These are phyloP conservation scores for Ennomos quercinarius DNA, from an alignment of 2,888 invertebrate species.

Conservation along the genomic window DNA sequence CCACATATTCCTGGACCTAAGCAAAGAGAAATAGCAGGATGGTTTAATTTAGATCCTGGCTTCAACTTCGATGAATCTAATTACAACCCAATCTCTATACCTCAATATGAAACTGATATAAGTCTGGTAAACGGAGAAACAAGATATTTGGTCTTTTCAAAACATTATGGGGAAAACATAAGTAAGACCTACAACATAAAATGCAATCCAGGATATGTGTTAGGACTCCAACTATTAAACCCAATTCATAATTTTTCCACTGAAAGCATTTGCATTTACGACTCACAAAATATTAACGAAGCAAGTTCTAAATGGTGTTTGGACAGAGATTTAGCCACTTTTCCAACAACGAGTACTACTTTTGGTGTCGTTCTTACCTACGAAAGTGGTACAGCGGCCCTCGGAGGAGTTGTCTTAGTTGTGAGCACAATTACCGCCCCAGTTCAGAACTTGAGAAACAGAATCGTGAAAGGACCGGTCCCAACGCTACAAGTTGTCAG, in stretches of 20 bases:
- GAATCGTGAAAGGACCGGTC: constrained; percentile 91
- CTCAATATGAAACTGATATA: constrained; percentile 86
- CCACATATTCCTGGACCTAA: constrained; percentile 93
- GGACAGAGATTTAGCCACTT: constrained; percentile 93
- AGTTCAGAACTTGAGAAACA: constrained; percentile 89
- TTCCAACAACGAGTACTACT: constrained; percentile 95
- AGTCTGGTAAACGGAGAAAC: constrained; percentile 90
- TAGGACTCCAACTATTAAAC: constrained; percentile 95
- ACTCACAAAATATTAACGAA: constrained; percentile 88
- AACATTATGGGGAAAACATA: constrained; percentile 85
- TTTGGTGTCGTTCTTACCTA: constrained; percentile 93
- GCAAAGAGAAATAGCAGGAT: constrained; percentile 96
- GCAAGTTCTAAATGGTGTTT: constrained; percentile 91
- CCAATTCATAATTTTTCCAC: constrained; percentile 95
- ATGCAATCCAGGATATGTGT: constrained; percentile 93
- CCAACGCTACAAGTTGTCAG: constrained; percentile 90
- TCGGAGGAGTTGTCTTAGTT: constrained; percentile 93
- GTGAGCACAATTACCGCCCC: constrained; percentile 91
- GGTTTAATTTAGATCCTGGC: constrained; percentile 92
- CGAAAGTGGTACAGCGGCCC: constrained; percentile 90
- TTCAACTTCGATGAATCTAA: constrained; percentile 88
- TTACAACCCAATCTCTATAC: constrained; percentile 90
- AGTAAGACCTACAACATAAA: constrained; percentile 86
- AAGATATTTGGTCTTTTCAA: constrained; percentile 92
- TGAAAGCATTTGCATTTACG: constrained; percentile 92